phyloP scores from a whole-genome alignment of 2,797 vertebrate species.

The Emydoidea blandingii region DNA sequence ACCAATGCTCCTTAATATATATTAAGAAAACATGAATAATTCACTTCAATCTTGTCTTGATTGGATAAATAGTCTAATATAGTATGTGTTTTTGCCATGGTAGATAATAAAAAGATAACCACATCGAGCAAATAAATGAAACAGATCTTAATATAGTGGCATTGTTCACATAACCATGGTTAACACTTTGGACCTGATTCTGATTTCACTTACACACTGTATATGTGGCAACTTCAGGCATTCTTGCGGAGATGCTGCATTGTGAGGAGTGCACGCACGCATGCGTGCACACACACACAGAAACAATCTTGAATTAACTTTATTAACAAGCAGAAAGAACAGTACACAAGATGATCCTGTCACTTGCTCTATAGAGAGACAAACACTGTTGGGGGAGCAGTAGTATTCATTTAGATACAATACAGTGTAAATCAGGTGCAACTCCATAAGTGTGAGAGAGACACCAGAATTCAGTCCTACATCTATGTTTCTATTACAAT shows the following conservation, averaged over 20 bases:
- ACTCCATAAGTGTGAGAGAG: not conserved
- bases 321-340: not conserved
- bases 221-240: not conserved
- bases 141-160: not conserved
- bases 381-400: not conserved
- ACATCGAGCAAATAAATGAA: conserved; percentile 10
- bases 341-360: not conserved
- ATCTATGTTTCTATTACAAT: not conserved
- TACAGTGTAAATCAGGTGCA: not conserved
- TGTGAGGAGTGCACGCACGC: not conserved
- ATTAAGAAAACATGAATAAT: conserved; percentile 20
- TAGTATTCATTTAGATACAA: not conserved
- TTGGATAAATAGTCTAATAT: not conserved
- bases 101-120: conserved; percentile 21
- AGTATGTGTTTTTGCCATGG: not conserved
- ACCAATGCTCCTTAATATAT: conserved; percentile 1
- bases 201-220: not conserved
- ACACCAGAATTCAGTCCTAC: not conserved
- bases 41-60: conserved; percentile 23
- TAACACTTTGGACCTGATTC: not conserved
- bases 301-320: not conserved
- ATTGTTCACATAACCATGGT: accelerated
- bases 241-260: not conserved
- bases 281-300: not conserved
- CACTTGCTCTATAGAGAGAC: not conserved